Evolutionary conservation across 2,888 invertebrate species (phyloP).

Genomic region (Tachystola acroxantha): DNA sequence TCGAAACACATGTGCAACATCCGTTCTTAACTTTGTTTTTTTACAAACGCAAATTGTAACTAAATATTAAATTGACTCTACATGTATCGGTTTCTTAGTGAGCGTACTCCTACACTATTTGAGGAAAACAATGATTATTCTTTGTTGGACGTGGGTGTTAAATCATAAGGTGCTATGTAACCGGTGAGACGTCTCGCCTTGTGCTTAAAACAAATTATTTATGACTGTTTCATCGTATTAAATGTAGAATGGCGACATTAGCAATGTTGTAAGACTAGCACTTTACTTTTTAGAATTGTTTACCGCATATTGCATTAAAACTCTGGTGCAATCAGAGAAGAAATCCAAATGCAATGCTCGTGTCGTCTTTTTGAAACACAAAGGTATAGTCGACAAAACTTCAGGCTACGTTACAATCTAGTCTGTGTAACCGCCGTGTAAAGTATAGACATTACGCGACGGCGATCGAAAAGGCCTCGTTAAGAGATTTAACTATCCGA

Average conservation of each 20-base stretch:
- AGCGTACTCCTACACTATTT: conserved; percentile 17
- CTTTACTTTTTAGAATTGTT: not conserved
- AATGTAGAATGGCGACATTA: conserved; percentile 9
- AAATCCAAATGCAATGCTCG: conserved; percentile 9
- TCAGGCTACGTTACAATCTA: no score
- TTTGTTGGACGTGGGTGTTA: conserved; percentile 33
- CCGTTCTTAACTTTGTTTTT: conserved; percentile 49
- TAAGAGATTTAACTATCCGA: conserved; percentile 19
- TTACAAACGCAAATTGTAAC: conserved; percentile 22
- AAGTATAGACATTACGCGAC: not conserved
- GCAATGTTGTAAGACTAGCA: not conserved
- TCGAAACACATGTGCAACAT: conserved; percentile 73
- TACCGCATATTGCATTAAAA: conserved; percentile 2
- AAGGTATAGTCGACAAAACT: no score
- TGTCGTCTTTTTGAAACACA: conserved; percentile 13
- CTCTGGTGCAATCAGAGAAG: conserved; percentile 1
- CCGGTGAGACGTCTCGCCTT: conserved; percentile 23
- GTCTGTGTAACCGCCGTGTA: conserved; percentile 2
- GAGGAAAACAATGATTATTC: conserved; percentile 29
- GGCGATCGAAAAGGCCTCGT: conserved; percentile 6
- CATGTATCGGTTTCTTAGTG: conserved; percentile 13
- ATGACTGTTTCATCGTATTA: conserved; percentile 31
- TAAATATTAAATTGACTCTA: conserved; percentile 9
- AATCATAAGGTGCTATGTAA: conserved; percentile 34
- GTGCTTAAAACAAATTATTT: conserved; percentile 41